Base-by-base conservation (phyloP, 2,113 vertebrate species). In the Periophthalmodon schlosseri region DNA sequence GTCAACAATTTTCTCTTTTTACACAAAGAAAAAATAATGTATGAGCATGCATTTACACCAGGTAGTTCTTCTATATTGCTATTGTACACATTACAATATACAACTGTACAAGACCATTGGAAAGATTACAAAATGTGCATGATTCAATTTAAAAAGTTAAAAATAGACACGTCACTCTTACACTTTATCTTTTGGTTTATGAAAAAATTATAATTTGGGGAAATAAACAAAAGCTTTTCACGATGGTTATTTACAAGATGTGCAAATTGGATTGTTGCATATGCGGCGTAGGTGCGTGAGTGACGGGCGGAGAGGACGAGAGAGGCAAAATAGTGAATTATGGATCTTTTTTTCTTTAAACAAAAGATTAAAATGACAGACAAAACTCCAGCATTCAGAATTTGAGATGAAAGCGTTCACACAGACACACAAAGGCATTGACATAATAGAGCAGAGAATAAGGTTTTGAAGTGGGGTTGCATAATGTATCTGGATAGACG, bases 101-200 rank as follows among this genome's bases (percentile, higher is more conserved):
- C 77, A 87, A 68, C 77, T 82, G 73, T 87, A 91, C 84, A 88
- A 64, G 71, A 69, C 15, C 58, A 61, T 75, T 71, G 72, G 72
- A 86, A 89, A 84, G 64, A 83, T 88, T 84, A 79, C 65, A 85
- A 88, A 87, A 89, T 80, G 77, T 85, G 78, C 81, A 90, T 86
- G 87, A 91, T 71, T 72, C 67, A 69, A 69, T 78, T 82, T 70
- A 72, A 87, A 80, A 86, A 83, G 68, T 78, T 66, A 83, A 84
- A 88, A 90, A 79, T 84, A 83, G 81, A 84, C 87, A 81, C 44
- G 64, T 82, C 73, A 64, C n/a, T 68, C 39, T 14, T 68, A 63
- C 58, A 56, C 57, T 54, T 68, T 65, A 50, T 60, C 73, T 77
- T 86, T 89, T 87, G 88, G 90, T 91, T 87, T 69, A 86, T 77